phyloP scores from a whole-genome alignment of 2,113 vertebrate genomes.

The Electrona antarctica region DNA sequence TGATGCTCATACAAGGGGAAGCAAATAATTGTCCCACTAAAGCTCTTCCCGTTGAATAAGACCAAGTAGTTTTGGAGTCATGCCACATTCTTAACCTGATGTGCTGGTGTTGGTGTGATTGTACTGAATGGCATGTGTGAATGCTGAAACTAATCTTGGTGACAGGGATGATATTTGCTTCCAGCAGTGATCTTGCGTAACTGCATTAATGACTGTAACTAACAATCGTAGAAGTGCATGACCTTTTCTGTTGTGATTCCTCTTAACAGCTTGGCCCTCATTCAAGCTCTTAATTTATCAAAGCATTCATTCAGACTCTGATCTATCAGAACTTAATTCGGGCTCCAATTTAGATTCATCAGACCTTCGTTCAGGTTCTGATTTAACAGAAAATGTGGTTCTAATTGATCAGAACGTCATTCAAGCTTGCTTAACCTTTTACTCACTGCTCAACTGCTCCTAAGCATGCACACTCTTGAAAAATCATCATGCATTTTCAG shows the following conservation, averaged over 20 bases:
- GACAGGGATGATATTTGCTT: constrained; percentile 58
- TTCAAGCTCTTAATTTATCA: not conserved
- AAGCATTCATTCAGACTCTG: no score
- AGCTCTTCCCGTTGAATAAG: constrained; percentile 9
- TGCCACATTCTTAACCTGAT: constrained; percentile 20
- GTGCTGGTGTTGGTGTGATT: not conserved
- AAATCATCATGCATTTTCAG: constrained; percentile 8
- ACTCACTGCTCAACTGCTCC: constrained; percentile 4
- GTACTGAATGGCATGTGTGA: constrained; percentile 18
- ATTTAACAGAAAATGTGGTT: not conserved
- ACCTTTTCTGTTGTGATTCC: constrained; percentile 35
- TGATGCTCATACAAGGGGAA: constrained; percentile 42
- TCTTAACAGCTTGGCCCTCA: not conserved
- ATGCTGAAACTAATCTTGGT: constrained; percentile 32
- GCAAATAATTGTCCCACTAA: constrained; percentile 47
- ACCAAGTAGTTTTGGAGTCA: constrained; percentile 5
- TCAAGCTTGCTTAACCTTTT: constrained; percentile 2
- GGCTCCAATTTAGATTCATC: no score
- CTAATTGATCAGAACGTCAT: not conserved
- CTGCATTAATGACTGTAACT: constrained; percentile 28
- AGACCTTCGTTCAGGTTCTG: not conserved
- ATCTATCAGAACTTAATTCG: no score
- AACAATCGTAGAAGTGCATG: constrained; percentile 28
- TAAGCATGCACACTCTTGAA: constrained; percentile 14
- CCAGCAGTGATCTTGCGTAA: constrained; percentile 11